Conservation (phyloP, 2,797 vertebrate genomes). For the Tarsius wallacei region DNA sequence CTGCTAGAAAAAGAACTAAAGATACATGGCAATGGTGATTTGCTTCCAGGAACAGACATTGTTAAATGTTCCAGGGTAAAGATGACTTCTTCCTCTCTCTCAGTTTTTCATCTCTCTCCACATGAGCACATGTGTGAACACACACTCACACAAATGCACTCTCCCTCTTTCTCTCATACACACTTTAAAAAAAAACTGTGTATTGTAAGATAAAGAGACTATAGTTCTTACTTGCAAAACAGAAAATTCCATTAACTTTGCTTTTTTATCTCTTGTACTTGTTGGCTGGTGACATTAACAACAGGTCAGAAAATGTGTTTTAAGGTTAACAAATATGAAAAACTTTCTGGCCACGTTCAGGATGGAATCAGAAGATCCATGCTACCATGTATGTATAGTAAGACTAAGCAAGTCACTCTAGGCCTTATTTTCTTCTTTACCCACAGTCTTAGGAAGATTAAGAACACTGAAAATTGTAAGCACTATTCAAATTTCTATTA, state of each 20-base stretch:
- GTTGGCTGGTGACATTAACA: not conserved
- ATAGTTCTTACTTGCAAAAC: not conserved
- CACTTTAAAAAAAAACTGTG: not conserved
- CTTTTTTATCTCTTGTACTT: slow-evolving; percentile 1
- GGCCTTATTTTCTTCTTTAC: slow-evolving; percentile 22
- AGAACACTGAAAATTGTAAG: slow-evolving; percentile 35
- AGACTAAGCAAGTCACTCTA: not conserved
- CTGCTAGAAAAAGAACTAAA: slow-evolving; percentile 24
- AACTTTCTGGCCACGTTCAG: not conserved
- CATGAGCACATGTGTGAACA: not conserved
- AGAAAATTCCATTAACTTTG: slow-evolving; percentile 24
- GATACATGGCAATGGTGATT: not conserved
- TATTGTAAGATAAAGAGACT: slow-evolving; percentile 22
- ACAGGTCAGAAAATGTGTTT: slow-evolving; percentile 20
- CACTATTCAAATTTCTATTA: slow-evolving; percentile 31
- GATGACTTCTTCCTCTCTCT: not conserved
- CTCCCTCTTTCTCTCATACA: not conserved
- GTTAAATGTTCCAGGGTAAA: slow-evolving; percentile 41
- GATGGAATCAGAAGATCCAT: not conserved
- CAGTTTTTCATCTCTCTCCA: not conserved
- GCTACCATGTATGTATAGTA: not conserved
- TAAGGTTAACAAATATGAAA: slow-evolving; percentile 34
- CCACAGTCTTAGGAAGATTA: not conserved
- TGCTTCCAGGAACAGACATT: not conserved
- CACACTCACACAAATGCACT: not conserved